phyloP scores from a whole-genome alignment of 2,797 vertebrate species.

The Diplodus sargus region DNA sequence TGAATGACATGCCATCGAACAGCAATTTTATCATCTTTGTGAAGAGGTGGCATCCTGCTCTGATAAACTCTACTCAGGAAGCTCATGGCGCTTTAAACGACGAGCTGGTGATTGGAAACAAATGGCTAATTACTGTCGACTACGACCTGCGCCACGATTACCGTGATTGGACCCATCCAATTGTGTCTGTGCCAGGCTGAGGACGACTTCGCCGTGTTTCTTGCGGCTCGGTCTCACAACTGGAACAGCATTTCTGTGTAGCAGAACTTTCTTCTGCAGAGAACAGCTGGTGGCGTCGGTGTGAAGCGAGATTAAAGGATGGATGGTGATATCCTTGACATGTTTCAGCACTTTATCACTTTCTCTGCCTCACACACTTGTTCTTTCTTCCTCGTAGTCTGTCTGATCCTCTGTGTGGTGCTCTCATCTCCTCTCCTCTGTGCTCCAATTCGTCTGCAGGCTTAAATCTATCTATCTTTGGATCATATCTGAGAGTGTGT shows the following conservation, averaged over 20 bases:
- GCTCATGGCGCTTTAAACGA: constrained; percentile 39
- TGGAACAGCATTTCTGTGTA: neutral
- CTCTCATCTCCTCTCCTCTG: constrained; percentile 23
- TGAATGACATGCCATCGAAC: constrained; percentile 19
- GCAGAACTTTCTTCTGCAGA: constrained; percentile 1
- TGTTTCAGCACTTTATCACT: constrained; percentile 11
- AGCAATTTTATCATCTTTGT: constrained; percentile 32
- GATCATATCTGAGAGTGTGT: constrained; percentile 33
- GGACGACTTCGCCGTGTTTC: neutral
- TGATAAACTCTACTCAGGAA: constrained; percentile 24
- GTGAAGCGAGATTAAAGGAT: constrained; percentile 30
- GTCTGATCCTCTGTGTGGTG: constrained; percentile 29
- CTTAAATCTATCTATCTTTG: constrained; percentile 5
- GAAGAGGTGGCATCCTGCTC: constrained; percentile 35
- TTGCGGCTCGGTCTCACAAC: neutral
- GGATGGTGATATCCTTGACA: constrained; percentile 10
- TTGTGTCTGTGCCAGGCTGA: constrained; percentile 14
- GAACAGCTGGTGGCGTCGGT: constrained; percentile 4
- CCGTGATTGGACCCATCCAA: constrained; percentile 54
- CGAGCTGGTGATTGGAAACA: constrained; percentile 47
- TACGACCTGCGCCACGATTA: constrained; percentile 31
- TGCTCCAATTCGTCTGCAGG: constrained; percentile 1
- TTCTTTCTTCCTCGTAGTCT: constrained; percentile 10
- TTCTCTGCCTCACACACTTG: constrained; percentile 6
- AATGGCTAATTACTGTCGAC: constrained; percentile 49